Evolutionary conservation across 2,113 vertebrate species (phyloP).

Genomic region (Tympanuchus pallidicinctus): DNA sequence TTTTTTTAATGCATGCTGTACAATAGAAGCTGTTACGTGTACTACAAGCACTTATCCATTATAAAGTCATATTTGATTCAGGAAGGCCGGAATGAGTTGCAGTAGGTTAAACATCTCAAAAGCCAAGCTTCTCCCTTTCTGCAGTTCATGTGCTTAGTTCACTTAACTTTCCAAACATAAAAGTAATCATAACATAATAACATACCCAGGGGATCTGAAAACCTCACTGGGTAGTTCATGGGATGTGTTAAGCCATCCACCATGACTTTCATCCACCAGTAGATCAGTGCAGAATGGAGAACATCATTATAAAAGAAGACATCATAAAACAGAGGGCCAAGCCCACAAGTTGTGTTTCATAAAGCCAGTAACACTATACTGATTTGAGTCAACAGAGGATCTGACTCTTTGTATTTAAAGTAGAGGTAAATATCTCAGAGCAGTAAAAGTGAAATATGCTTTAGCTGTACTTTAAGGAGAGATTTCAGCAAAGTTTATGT

Average conservation of each 20-base stretch:
- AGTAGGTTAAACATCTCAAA: conserved; percentile 29
- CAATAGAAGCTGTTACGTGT: background rate
- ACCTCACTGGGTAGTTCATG: conserved; percentile 11
- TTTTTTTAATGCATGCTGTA: background rate
- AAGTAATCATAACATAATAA: conserved; percentile 5
- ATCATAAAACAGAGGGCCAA: conserved; percentile 24
- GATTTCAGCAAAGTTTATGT: conserved; percentile 55
- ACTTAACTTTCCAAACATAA: conserved; percentile 29
- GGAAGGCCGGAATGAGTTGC: background rate
- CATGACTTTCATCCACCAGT: background rate
- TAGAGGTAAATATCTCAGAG: conserved; percentile 18
- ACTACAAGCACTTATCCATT: background rate
- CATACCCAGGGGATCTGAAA: conserved; percentile 1
- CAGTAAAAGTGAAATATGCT: conserved; percentile 53
- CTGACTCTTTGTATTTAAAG: conserved; percentile 17
- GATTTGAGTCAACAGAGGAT: conserved; percentile 28
- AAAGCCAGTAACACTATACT: background rate
- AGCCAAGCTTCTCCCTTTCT: background rate
- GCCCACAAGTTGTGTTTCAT: background rate
- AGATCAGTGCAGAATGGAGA: background rate
- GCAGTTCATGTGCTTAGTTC: background rate
- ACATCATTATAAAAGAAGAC: background rate
- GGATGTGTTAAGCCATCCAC: background rate
- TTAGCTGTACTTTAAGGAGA: conserved; percentile 23
- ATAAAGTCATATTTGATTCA: background rate